Base-by-base conservation (phyloP, 92 coral and sea anemone species). In the Meandrina meandrites region DNA sequence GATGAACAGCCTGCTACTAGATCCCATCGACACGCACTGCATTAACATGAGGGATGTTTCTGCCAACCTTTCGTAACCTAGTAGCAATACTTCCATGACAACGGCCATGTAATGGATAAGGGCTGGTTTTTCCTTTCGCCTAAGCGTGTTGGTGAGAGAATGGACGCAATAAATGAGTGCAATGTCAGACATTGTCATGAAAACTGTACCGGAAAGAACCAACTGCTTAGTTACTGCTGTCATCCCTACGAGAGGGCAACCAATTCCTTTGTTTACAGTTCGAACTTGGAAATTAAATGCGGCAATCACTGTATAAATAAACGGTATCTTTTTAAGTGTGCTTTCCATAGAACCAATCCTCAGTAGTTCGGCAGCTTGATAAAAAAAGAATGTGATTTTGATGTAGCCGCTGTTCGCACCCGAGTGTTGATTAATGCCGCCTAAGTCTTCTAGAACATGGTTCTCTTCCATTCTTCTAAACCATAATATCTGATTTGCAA, bases 231-330 rank as follows among this genome's bases (percentile, higher is more conserved):
- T 94, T 8, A 90, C 94, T 9, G 94, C 91, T 57, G 92, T 92
- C 4, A 92, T 91, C 31, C 98, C 98, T 5, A 91, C 64, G 73
- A 94, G 91, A 13, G 98, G 98, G 83, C 98, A 96, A 1, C 90
- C 79, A 28, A 84, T 68, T 2, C 89, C 84, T 9, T 40, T 68
- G 36, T 76, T 58, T 19, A 89, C 24, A 54, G 89, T 60, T 2
- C 89, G 78, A 71, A 84, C 54, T 69, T 96, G 90, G 79, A 96
- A 94, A 75, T 92, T 94, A 45, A 96, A 96, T 18, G 90, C 78
- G 22, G 93, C 94, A 0, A 89, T 42, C 56, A 94, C 85, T 27
- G 93, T 87, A 57, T 45, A 81, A 28, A 91, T 51, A 50, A 90
- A 47, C 17, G 86, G 85, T 17, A 79, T 51, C 17, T 81, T 86